These are phyloP conservation scores for Eretmodus cyanostictus DNA, from an alignment of 2,113 vertebrate genomes.

Conservation along the genomic window DNA sequence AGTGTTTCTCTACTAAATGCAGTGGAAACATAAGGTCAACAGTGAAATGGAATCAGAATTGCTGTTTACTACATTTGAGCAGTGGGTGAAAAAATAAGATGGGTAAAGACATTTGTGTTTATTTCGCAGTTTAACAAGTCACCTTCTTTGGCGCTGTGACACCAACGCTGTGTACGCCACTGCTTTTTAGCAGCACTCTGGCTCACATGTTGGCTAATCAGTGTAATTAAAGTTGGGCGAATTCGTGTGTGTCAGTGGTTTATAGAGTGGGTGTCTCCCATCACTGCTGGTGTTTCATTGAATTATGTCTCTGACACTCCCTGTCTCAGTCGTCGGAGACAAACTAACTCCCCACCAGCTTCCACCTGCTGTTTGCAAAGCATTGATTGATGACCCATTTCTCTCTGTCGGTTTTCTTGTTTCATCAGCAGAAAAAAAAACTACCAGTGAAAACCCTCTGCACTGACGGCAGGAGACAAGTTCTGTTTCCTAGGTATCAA, in stretches of 20 bases:
- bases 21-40: fast-evolving
- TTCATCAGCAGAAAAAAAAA: background rate
- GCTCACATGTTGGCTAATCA: conserved; percentile 24
- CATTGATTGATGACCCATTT: background rate
- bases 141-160: background rate
- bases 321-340: conserved; percentile 5
- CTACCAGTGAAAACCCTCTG: background rate
- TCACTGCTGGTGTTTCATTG: background rate
- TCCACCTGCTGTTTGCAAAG: background rate
- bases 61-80: background rate
- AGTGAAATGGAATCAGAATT: background rate
- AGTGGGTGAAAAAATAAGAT: background rate
- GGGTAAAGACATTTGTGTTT: background rate
- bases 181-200: background rate
- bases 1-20: background rate
- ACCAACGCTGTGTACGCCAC: background rate
- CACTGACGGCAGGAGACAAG: fast-evolving
- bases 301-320: conserved; percentile 16
- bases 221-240: conserved; percentile 40
- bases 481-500: background rate
- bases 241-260: conserved; percentile 30
- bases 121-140: background rate
- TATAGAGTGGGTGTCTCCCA: conserved; percentile 13
- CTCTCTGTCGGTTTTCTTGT: background rate
- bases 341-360: background rate